These are phyloP conservation scores for Sclerodermus sp. DNA, from an alignment of 2,888 invertebrate species.

Conservation along the genomic window DNA sequence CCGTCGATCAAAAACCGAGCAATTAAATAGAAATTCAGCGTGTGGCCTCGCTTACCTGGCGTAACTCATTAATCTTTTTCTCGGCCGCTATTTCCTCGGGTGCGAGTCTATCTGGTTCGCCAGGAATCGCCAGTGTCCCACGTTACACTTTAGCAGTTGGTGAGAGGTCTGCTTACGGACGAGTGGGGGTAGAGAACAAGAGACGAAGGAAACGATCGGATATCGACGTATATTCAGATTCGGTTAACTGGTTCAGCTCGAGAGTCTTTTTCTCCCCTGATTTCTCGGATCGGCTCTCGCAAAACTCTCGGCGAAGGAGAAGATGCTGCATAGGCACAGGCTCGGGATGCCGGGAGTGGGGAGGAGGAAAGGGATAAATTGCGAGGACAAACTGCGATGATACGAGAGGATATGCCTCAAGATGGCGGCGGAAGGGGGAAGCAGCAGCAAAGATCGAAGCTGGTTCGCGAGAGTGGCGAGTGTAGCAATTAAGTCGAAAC, in stretches of 20 bases:
- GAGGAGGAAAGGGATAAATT: no score
- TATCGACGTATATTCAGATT: no score
- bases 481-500: constrained; percentile 52
- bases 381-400: not conserved
- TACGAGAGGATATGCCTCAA: not conserved
- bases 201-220: no score
- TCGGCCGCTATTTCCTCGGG: constrained; percentile 3
- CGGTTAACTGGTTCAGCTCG: no score
- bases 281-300: no score
- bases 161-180: not conserved
- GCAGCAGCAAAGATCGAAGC: constrained; percentile 24
- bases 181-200: not conserved
- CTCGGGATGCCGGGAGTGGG: no score
- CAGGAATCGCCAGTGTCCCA: constrained; percentile 31
- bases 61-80: not conserved
- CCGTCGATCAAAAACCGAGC: no score
- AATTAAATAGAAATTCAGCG: no score
- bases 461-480: constrained; percentile 23
- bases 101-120: constrained; percentile 5
- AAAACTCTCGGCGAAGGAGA: no score
- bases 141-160: constrained; percentile 41
- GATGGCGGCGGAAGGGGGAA: constrained; percentile 17
- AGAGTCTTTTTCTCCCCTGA: no score
- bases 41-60: not conserved
- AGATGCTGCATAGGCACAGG: no score